Percentiles rank a stretch among this genome's conserved stretches.
These are phyloP conservation scores for Sarcophaga bullata DNA, from an alignment of 1,140 invertebrate species.

Conservation along the genomic window DNA sequence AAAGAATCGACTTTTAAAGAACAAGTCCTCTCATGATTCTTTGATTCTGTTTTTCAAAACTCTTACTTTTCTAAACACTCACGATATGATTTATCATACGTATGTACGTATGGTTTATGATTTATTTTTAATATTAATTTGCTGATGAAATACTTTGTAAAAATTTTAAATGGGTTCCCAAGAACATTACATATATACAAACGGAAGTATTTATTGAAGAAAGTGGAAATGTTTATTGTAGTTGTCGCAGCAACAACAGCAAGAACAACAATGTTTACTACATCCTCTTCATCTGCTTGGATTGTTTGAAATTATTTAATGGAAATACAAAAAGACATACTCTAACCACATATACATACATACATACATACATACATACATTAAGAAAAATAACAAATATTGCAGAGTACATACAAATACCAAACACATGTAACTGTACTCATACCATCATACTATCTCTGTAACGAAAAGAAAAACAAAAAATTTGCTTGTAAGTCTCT, in stretches of 20 bases:
- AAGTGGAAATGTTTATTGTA: slow-evolving; percentile 3
- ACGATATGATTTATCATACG: no score
- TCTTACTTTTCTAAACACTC: no score
- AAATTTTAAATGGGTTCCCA: background rate
- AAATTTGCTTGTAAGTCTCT: no score
- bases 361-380: background rate
- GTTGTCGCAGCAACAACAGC: background rate
- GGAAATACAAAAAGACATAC: slow-evolving; percentile 15
- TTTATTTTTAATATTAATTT: background rate
- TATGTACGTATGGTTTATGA: background rate
- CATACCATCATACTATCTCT: no score
- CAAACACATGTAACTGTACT: no score
- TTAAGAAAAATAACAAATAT: background rate
- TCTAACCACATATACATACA: background rate
- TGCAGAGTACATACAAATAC: no score
- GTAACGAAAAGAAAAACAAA: no score
- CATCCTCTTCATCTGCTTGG: no score
- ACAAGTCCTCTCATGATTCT: no score
- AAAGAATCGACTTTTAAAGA: no score
- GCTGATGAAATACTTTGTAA: background rate
- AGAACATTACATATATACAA: background rate
- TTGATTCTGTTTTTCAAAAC: no score
- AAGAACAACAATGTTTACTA: no score
- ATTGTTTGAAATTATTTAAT: slow-evolving; percentile 2
- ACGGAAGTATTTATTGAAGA: slow-evolving; percentile 20